Conservation (phyloP, 2,888 invertebrate genomes). For the Lepidocyrtoides sp. region DNA sequence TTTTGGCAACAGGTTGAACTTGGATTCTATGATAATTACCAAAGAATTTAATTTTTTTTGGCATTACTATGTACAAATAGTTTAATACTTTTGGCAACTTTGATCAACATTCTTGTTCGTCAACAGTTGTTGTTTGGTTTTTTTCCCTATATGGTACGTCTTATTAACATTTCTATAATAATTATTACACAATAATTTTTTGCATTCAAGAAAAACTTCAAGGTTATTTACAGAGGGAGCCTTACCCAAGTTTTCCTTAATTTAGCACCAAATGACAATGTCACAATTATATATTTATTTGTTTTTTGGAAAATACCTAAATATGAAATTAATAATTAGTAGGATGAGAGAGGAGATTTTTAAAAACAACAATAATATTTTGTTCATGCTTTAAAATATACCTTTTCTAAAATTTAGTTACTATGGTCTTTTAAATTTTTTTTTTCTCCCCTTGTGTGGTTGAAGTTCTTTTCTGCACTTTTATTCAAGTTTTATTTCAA, state of each 20-base stretch:
- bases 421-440: neutral
- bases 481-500: no score
- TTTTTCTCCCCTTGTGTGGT: neutral
- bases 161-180: no score
- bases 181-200: no score
- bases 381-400: no score
- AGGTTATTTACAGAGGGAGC: neutral
- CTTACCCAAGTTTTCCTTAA: neutral
- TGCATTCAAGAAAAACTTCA: neutral
- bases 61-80: slow-evolving; percentile 18
- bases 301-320: neutral
- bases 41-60: no score
- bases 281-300: no score
- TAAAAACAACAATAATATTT: no score
- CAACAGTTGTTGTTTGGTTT: neutral
- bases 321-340: neutral
- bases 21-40: no score
- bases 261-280: neutral
- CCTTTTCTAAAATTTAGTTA: no score
- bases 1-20: no score
- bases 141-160: neutral
- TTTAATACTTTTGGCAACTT: slow-evolving; percentile 43
- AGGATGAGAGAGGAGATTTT: neutral
- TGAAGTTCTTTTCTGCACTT: no score
- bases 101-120: neutral